A percentile compares a stretch with the other conserved stretches of the same genome.
phyloP scores from a whole-genome alignment of 2,888 invertebrate genomes.

The Athalia circularis region DNA sequence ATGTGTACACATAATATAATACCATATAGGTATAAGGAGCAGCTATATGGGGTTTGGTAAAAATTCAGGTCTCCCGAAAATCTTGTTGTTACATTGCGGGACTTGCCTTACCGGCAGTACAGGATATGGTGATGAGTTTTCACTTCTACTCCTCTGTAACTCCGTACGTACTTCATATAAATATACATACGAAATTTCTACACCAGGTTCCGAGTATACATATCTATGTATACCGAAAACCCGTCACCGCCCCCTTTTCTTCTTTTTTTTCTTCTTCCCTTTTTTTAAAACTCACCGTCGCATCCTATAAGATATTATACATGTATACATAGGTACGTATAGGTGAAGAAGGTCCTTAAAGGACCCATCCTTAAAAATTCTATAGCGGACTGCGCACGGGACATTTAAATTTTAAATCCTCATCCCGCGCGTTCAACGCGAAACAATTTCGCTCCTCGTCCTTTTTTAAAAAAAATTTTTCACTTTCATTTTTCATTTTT shows the following conservation, averaged over 20 bases:
- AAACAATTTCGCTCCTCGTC: conserved; percentile 48
- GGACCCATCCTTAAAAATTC: conserved; percentile 23
- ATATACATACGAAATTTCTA: too few relatives aligned
- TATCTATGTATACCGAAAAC: conserved; percentile 46
- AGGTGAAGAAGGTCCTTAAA: conserved; percentile 32
- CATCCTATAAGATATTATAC: too few relatives aligned
- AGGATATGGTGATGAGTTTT: conserved; percentile 67
- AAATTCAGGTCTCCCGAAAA: conserved; percentile 56
- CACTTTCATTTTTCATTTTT: not conserved
- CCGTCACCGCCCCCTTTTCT: conserved; percentile 48
- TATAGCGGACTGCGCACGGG: conserved; percentile 42
- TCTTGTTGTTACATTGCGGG: conserved; percentile 58
- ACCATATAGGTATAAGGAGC: too few relatives aligned
- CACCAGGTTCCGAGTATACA: conserved; percentile 41
- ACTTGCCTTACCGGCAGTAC: conserved; percentile 71
- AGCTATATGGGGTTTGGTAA: too few relatives aligned
- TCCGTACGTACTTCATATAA: too few relatives aligned
- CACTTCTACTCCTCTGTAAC: too few relatives aligned
- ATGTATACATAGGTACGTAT: not conserved
- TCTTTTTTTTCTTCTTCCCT: conserved; percentile 42
- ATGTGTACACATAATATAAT: too few relatives aligned
- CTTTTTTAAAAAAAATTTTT: not conserved
- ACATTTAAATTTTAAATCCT: conserved; percentile 67
- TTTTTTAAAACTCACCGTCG: conserved; percentile 10
- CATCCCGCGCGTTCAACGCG: conserved; percentile 44